A percentile compares a stretch with the other conserved stretches of the same genome.
Evolutionary conservation across 2,888 invertebrate genomes (phyloP).

Genomic region (Drosophila neonasuta): DNA sequence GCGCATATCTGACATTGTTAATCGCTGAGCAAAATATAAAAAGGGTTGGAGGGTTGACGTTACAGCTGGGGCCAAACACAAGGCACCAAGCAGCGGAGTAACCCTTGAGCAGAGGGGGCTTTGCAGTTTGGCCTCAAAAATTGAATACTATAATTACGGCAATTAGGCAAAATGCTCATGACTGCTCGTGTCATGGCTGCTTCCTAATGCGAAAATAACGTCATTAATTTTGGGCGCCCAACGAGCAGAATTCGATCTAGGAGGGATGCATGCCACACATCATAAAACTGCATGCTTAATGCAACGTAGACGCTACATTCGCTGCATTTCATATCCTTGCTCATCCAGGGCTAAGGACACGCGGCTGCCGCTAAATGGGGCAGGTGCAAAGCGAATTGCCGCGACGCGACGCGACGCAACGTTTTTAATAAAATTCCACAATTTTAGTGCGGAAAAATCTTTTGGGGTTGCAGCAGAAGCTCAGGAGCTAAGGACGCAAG

Average conservation of each 20-base stretch:
- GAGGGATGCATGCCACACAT: constrained; percentile 37
- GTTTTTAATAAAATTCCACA: constrained; percentile 47
- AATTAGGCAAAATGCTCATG: constrained; percentile 76
- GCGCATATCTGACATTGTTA: constrained; percentile 62
- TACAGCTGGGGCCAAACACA: constrained; percentile 16
- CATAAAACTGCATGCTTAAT: constrained; percentile 47
- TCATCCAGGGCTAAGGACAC: constrained; percentile 21
- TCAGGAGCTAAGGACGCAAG: constrained; percentile 9
- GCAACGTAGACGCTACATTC: not conserved
- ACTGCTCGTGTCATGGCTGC: constrained; percentile 75
- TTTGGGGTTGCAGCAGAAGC: constrained; percentile 51
- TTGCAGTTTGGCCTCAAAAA: constrained; percentile 33
- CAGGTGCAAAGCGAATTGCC: constrained; percentile 40
- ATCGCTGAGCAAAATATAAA: constrained; percentile 39
- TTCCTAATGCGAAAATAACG: constrained; percentile 77
- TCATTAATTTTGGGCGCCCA: constrained; percentile 64
- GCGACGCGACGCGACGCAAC: constrained; percentile 11
- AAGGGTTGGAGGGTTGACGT: constrained; percentile 45
- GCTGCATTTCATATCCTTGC: not conserved
- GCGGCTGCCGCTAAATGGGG: constrained; percentile 22
- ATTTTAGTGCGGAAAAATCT: constrained; percentile 66
- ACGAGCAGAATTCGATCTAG: constrained; percentile 27
- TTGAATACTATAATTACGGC: constrained; percentile 69
- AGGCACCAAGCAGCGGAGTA: too few species aligned
- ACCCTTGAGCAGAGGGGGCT: not conserved